A percentile compares a stretch with the other conserved stretches of the same genome.
phyloP scores from a whole-genome alignment of 2,888 invertebrate species.

The Yponomeuta plumbellus region DNA sequence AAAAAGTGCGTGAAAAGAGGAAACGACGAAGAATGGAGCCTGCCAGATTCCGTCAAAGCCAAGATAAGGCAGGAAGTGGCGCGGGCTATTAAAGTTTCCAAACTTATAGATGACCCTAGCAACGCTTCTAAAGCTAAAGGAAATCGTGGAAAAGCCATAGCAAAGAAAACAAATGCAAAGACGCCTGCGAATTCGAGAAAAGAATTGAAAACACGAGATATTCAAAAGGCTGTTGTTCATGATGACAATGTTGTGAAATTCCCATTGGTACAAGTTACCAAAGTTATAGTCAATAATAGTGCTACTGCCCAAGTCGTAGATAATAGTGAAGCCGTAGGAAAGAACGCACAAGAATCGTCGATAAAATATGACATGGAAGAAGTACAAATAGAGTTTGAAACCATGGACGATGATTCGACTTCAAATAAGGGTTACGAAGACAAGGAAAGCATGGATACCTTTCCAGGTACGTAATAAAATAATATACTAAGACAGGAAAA shows the following conservation, averaged over 20 bases:
- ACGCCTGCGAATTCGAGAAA: too few relatives aligned
- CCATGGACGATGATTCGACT: neutral
- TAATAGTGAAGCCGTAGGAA: neutral
- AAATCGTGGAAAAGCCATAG: neutral
- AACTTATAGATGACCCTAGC: neutral
- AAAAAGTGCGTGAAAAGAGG: conserved; percentile 47
- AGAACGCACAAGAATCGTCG: neutral
- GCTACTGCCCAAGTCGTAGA: neutral
- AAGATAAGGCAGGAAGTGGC: conserved; percentile 45
- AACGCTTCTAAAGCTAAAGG: neutral
- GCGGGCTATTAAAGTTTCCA: neutral
- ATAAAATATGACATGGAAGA: neutral
- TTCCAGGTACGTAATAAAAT: too few relatives aligned
- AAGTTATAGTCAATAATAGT: neutral
- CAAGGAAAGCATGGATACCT: too few relatives aligned
- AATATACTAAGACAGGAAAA: too few relatives aligned
- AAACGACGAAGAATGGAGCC: conserved; percentile 39
- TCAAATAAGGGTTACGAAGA: neutral
- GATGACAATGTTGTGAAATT: too few relatives aligned
- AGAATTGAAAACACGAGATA: too few relatives aligned
- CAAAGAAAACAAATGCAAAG: neutral
- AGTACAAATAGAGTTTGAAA: neutral
- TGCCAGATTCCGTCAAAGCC: conserved; percentile 48
- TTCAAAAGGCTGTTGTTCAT: too few relatives aligned
- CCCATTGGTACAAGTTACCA: neutral